Evolutionary conservation across 2,888 invertebrate genomes (phyloP), one percentile per base, ranked within the genome.

Genomic region (Onthophagus sagittarius): DNA sequence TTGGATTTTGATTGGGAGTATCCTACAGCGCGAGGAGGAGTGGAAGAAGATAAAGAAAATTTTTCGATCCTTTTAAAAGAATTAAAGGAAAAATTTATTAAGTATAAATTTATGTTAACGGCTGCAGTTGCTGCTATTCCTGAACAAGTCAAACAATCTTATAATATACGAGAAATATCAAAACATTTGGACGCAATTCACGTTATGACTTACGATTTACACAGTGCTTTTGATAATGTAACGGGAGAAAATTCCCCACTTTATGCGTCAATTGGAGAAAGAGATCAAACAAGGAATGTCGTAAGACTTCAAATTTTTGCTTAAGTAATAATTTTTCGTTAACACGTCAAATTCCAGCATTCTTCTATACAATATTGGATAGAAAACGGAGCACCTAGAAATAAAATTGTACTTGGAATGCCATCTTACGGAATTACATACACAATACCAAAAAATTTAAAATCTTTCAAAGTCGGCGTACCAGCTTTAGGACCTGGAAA

Each of bases 381-480:
- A 0, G 86, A 87, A 62, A 88, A 90, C 76, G 96, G 96, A 0
- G 95, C 94, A 0, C 91, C 91, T 14, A 90, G 91, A 3, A 90
- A 91, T 71, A 96, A 96, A 82, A 85, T 96, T 1, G 84, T 93
- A 0, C 86, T 95, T 71, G 95, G 96, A 0, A 88, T 96, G 74
- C 94, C 96, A 0, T 92, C 96, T 83, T 96, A 96, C 80, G 96
- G 96, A 0, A 95, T 96, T 83, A 90, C 91, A 14, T 97, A 92
- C 80, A 91, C 92, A 31, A 84, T 96, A 15, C 86, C 88, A 0
- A 77, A 78, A n/a, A 69, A 72, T 62, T 79, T 79, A 39, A 81
- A 79, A 13, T 81, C 80, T 33, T 81, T 82, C 70, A 86, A 85
- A 0, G 88, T 92, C 1, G 94, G 94, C 0, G 87, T 90, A 1